Base-by-base conservation (phyloP, 2,797 vertebrate species). In the Cossypha dichroa region DNA sequence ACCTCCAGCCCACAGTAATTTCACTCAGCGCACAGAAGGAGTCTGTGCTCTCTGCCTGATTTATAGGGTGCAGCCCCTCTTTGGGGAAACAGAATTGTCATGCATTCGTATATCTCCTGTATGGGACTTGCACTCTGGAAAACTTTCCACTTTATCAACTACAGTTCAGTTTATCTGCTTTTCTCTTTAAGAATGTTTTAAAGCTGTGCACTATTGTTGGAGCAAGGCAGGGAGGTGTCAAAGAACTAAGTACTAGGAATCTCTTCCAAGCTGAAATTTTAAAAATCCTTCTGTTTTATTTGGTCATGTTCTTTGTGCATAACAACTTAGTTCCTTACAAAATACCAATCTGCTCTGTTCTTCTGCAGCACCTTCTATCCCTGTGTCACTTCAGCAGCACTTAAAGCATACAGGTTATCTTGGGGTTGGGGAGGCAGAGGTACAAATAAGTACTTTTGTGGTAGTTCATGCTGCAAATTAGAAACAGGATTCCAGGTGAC, bases 91-190 rank as follows among this genome's bases (percentile, higher is more conserved):
- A 54, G 94, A 97, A 85, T 66, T 98, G 97, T 97, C 97, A 97
- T 38, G 36, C 89, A 63, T 98, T 97, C 63, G 96, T 98, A 96
- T 98, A 98, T 98, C 98, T 98, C 96, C 96, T 98, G 83, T 97
- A 96, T 97, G 95, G 98, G 97, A 97, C 97, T 97, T 72, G 92
- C 64, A 51, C 96, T 95, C 80, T 12, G 68, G 94, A 95, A 96
- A 98, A 97, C 96, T 98, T 98, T 96, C 85, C 93, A 85, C 88
- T 97, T 94, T 88, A 55, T 96, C 97, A 96, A 28, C 75, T 82
- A 58, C 94, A 97, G 95, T 94, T 97, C 25, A 22, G 90, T 76
- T 95, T 95, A 40, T 91, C 68, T 95, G 96, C 89, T 95, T 95
- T 95, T 95, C 94, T 97, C 64, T 0, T 49, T 31, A 80, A 62